phyloP scores from a whole-genome alignment of 2,888 invertebrate species.

The Archips xylosteana region DNA sequence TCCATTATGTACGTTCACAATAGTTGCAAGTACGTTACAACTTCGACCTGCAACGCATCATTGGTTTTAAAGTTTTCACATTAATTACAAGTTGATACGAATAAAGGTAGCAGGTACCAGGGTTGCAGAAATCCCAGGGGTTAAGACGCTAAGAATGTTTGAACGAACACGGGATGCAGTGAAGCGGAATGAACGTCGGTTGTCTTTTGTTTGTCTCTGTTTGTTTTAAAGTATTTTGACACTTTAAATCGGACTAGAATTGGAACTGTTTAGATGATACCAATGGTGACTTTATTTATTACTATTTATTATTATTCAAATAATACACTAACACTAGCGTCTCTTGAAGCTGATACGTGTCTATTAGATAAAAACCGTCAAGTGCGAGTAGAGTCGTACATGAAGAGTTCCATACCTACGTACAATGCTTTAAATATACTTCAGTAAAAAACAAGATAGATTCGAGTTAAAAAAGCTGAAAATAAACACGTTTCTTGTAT shows the following conservation, averaged over 20 bases:
- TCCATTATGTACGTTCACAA: not conserved
- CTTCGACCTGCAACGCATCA: constrained; percentile 30
- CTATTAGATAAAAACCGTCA: no score
- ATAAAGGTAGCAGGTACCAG: not conserved
- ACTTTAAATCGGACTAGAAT: constrained; percentile 10
- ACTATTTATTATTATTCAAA: no score
- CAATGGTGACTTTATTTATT: no score
- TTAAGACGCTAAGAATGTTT: constrained; percentile 5
- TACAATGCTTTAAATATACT: no score
- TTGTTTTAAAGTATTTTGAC: not conserved
- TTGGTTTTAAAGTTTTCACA: constrained; percentile 35
- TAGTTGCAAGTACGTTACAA: not conserved
- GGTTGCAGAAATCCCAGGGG: not conserved
- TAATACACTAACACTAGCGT: no score
- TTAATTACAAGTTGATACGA: constrained; percentile 24
- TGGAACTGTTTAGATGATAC: not conserved
- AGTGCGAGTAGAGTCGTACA: no score
- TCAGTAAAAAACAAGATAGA: no score
- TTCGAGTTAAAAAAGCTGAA: no score
- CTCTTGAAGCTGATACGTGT: no score
- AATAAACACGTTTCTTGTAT: no score
- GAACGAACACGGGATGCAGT: constrained; percentile 11
- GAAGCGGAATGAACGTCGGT: constrained; percentile 5
- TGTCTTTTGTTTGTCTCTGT: not conserved
- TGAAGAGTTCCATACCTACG: no score